A percentile compares a stretch with the other conserved stretches of the same genome.
Evolutionary conservation across 2,113 vertebrate genomes (phyloP).

Genomic region (Cnemophilus loriae): DNA sequence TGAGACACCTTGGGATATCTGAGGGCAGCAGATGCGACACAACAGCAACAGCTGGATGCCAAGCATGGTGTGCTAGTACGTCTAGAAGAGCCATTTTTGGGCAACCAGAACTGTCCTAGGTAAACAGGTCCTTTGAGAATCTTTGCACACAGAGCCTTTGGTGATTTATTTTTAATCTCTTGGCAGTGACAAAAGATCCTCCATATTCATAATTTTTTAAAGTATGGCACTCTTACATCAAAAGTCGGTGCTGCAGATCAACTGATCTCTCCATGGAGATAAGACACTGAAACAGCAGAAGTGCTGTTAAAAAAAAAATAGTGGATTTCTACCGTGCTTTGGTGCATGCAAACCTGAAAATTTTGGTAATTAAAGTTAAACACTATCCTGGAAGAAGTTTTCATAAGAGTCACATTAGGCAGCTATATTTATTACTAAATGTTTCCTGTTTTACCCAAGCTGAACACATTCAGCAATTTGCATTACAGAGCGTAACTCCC

Average conservation of each 20-base stretch:
- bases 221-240: not conserved
- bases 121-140: not conserved
- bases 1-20: not conserved
- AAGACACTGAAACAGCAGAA: not conserved
- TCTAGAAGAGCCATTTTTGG: not conserved
- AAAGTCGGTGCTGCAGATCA: not conserved
- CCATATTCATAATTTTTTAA: slow-evolving; percentile 2
- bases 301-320: not conserved
- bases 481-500: not conserved
- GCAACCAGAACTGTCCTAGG: not conserved
- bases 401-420: not conserved
- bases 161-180: slow-evolving; percentile 7
- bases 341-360: not conserved
- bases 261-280: not conserved
- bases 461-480: not conserved
- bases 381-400: not conserved
- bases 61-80: not conserved
- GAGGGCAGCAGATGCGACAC: not conserved
- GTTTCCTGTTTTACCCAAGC: not conserved
- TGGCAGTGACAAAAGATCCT: not conserved
- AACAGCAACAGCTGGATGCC: not conserved
- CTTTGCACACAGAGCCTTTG: not conserved
- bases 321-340: not conserved
- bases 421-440: not conserved
- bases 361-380: not conserved